A percentile compares a stretch with the other conserved stretches of the same genome.
phyloP scores from a whole-genome alignment of 2,113 vertebrate genomes.

The Copsychus sechellarum region DNA sequence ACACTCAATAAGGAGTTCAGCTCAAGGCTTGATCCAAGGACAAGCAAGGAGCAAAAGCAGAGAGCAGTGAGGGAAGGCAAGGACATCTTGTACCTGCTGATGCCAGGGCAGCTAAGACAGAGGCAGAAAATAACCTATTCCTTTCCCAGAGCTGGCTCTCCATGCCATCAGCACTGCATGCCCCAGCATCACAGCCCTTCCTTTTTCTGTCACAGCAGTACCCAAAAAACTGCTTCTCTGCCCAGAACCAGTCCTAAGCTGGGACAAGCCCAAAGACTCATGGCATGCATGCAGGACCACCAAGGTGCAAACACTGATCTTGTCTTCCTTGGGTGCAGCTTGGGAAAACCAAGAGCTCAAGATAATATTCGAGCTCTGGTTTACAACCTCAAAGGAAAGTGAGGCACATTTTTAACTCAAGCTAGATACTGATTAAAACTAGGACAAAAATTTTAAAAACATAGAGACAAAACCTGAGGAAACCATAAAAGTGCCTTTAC shows the following conservation, averaged over 20 bases:
- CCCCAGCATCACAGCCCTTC: neutral
- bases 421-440: neutral
- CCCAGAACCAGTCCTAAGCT: neutral
- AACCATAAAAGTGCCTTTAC: neutral
- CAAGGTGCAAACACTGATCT: neutral
- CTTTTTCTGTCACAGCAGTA: neutral
- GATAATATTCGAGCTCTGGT: neutral
- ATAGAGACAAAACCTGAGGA: neutral
- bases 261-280: neutral
- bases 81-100: neutral
- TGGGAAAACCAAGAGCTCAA: neutral
- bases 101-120: neutral
- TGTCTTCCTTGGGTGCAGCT: neutral
- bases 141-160: neutral
- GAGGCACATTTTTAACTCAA: neutral
- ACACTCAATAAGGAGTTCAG: neutral
- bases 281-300: neutral
- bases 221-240: neutral
- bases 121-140: neutral
- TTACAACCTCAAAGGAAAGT: neutral
- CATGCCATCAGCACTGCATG: fast-evolving
- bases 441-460: neutral
- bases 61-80: neutral
- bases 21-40: neutral
- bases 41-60: neutral